Evolutionary conservation across 2,888 invertebrate species (phyloP).

Genomic region (Pterostichus niger): DNA sequence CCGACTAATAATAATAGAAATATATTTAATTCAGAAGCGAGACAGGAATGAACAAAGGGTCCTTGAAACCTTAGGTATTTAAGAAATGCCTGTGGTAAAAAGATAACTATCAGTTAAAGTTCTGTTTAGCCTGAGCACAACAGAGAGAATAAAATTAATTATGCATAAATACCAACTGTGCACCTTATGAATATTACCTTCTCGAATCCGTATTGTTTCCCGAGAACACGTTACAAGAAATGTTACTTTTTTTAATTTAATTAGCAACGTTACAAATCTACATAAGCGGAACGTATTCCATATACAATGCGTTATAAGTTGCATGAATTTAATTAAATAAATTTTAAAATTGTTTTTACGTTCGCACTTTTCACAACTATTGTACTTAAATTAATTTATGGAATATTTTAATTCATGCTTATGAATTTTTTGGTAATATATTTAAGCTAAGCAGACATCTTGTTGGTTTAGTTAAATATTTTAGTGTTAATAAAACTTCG

Average conservation of each 20-base stretch:
- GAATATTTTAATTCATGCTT: constrained; percentile 30
- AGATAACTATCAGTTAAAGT: constrained; percentile 15
- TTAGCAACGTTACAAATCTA: constrained; percentile 42
- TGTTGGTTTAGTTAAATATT: constrained; percentile 44
- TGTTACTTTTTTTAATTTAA: constrained; percentile 56
- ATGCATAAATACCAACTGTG: constrained; percentile 49
- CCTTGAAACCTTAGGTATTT: constrained; percentile 27
- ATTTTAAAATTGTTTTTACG: constrained; percentile 51
- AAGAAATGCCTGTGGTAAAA: constrained; percentile 26
- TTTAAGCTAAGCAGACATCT: constrained; percentile 24
- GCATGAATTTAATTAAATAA: constrained; percentile 58
- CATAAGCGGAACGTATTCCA: constrained; percentile 51
- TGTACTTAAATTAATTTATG: constrained; percentile 60
- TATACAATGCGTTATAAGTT: constrained; percentile 47
- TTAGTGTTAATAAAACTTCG: background rate
- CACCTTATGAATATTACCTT: constrained; percentile 52
- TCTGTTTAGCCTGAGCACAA: constrained; percentile 12
- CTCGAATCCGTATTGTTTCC: constrained; percentile 39
- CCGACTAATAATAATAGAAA: too few species aligned
- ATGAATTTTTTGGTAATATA: constrained; percentile 54
- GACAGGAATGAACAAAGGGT: background rate
- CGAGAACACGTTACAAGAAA: constrained; percentile 32
- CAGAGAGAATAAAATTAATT: constrained; percentile 36
- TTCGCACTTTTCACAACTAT: constrained; percentile 58
- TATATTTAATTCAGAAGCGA: background rate